Evolutionary conservation across 2,888 invertebrate genomes (phyloP), one percentile per base, ranked within the genome.

Genomic region (Ophioninae sp.): DNA sequence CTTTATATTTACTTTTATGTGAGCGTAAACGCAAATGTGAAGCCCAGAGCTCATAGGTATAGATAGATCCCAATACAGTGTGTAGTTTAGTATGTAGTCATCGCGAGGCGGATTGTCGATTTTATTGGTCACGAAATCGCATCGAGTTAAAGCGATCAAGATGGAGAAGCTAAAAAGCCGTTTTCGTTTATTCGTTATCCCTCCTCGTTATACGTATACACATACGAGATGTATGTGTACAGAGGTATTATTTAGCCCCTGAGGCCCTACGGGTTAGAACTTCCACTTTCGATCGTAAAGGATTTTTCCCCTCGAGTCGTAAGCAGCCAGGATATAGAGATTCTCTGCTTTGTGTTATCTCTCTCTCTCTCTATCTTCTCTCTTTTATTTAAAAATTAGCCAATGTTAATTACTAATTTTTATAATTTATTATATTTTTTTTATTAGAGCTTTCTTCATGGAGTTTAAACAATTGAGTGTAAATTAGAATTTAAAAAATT

Each of bases 1-100:
- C 90, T 91, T 91, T 90, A 91, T 91, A 91, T 91, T 91, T 91
- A 89, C 89, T 90, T 91, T 91, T 91, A 91, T 90, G 90, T 88
- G 89, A 86, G 88, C 90, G 90, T 91, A 91, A 92, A 91, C 86
- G 88, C 88, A 88, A 89, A 89, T 87, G 88, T 86, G 87, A 88
- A 88, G 79, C 81, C 84, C 75, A 81, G 79, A 68, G 78, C 71
- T 51, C 71, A 71, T 72, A 37, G 64, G n/a, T 41, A 37, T 39
- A 56, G 23, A 71, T 71, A 71, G 71, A 59, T 13, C 56, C 30
- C 20, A 37, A 41, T 71, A 72, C 73, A 67, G 63, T 78, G 30
- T 68, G 59, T 84, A 79, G 81, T 73, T 73, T 79, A 61, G 74
- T 68, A 65, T 79, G 59, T 44, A 73, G 81, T 75, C 51, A 67